Percentiles rank a stretch among this genome's conserved stretches.
phyloP scores from a whole-genome alignment of 2,888 invertebrate species.

The Diaprepes abbreviatus region DNA sequence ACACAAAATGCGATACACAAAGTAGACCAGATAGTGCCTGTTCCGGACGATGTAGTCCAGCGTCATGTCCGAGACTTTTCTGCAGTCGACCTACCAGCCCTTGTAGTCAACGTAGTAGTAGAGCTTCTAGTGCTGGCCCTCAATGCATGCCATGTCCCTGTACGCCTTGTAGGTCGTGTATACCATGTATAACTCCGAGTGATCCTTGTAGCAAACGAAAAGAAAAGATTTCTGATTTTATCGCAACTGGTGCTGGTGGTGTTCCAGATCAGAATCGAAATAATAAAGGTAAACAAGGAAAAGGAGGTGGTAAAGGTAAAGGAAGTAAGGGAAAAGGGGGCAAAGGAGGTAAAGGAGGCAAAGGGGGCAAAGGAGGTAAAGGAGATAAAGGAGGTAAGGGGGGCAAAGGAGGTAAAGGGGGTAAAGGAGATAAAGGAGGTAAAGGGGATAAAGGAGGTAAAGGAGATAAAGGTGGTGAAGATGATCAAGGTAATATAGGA shows the following conservation, averaged over 20 bases:
- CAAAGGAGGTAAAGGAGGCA: conserved; percentile 2
- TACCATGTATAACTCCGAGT: conserved; percentile 26
- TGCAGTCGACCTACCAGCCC: conserved; percentile 12
- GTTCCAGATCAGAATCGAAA: neutral
- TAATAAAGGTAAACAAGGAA: neutral
- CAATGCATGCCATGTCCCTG: conserved; percentile 11
- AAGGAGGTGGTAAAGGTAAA: conserved; percentile 6
- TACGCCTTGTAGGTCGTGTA: conserved; percentile 4
- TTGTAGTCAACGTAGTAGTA: neutral
- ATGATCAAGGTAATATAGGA: conserved; percentile 11
- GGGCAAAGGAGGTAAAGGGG: neutral
- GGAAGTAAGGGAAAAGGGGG: neutral
- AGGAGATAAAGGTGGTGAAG: conserved; percentile 2
- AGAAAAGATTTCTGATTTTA: conserved; percentile 37
- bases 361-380: neutral
- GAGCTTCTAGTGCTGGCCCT: neutral
- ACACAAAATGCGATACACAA: conserved; percentile 12
- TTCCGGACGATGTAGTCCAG: conserved; percentile 11
- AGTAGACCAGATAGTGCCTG: conserved; percentile 15
- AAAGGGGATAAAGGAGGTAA: conserved; percentile 21
- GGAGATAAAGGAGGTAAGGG: neutral
- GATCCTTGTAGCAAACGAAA: conserved; percentile 19
- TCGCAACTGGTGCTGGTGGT: neutral
- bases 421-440: conserved; percentile 15
- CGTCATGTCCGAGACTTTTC: neutral